Evolutionary conservation across 2,888 invertebrate genomes (phyloP).

Genomic region (Podotricha telesiphe): DNA sequence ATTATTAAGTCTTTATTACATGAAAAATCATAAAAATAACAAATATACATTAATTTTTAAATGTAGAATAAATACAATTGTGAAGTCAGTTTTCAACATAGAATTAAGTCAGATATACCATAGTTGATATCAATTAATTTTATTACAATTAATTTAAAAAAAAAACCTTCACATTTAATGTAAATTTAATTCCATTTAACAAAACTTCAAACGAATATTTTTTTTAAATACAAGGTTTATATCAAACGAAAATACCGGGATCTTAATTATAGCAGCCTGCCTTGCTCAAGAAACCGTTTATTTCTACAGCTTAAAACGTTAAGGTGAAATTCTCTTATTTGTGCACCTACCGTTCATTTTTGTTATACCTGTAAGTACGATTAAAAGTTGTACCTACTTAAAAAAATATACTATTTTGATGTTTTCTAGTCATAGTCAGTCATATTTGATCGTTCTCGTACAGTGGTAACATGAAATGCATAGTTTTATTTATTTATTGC

Average conservation of each 20-base stretch:
- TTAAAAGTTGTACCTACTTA: neutral
- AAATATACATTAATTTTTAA: too few relatives aligned
- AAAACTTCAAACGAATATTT: neutral
- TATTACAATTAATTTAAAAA: too few relatives aligned
- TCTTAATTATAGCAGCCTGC: conserved; percentile 14
- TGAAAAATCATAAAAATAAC: too few relatives aligned
- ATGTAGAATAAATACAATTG: too few relatives aligned
- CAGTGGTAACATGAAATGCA: too few relatives aligned
- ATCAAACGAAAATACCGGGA: conserved; percentile 3
- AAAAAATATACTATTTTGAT: neutral
- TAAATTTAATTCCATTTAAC: neutral
- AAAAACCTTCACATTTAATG: neutral
- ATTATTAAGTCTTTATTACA: too few relatives aligned
- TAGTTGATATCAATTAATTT: too few relatives aligned
- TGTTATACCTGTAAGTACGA: neutral
- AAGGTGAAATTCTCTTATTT: neutral
- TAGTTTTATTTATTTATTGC: too few relatives aligned
- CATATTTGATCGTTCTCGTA: too few relatives aligned
- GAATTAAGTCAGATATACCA: too few relatives aligned
- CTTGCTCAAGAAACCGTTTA: conserved; percentile 22
- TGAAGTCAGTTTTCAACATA: too few relatives aligned
- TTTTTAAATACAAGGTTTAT: conserved; percentile 4
- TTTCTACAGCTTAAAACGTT: conserved; percentile 8
- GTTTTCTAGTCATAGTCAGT: too few relatives aligned
- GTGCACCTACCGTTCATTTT: neutral